Percentiles rank a stretch among this genome's conserved stretches.
Evolutionary conservation across 2,113 vertebrate species (phyloP).

Genomic region (Parotia lawesii): DNA sequence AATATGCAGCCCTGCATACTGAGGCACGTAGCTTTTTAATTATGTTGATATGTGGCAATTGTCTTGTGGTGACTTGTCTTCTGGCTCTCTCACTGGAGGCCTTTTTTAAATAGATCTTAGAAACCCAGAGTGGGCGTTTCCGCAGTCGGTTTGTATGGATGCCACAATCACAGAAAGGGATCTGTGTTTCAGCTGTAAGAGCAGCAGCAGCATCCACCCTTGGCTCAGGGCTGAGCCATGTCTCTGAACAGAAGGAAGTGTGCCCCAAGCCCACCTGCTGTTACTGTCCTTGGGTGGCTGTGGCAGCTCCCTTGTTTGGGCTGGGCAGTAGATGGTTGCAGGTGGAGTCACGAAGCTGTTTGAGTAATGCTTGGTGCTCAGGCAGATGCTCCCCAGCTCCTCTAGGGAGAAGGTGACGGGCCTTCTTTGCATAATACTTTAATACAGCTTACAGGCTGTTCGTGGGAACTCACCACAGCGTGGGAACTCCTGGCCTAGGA

Average conservation of each 20-base stretch:
- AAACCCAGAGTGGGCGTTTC: slow-evolving; percentile 1
- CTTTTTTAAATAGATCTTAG: background rate
- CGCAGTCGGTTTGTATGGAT: background rate
- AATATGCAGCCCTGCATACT: background rate
- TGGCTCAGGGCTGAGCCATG: background rate
- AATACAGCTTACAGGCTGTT: slow-evolving; percentile 19
- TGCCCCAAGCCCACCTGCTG: background rate
- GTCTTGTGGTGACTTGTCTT: slow-evolving; percentile 62
- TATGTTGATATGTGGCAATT: slow-evolving; percentile 57
- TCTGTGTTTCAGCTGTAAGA: background rate
- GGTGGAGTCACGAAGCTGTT: background rate
- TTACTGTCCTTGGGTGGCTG: background rate
- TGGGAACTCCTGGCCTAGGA: slow-evolving; percentile 30
- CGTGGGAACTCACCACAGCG: background rate
- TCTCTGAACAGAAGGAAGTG: background rate
- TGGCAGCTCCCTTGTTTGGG: background rate
- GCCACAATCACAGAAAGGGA: background rate
- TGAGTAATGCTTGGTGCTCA: background rate
- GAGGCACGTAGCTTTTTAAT: slow-evolving; percentile 49
- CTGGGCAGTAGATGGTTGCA: background rate
- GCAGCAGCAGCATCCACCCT: background rate
- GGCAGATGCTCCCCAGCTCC: background rate
- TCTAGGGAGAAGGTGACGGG: background rate
- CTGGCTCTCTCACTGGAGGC: background rate
- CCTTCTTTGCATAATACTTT: slow-evolving; percentile 47